Percentiles rank a stretch among this genome's conserved stretches.
phyloP scores from a whole-genome alignment of 2,888 invertebrate genomes.

The Blastobasis adustella region DNA sequence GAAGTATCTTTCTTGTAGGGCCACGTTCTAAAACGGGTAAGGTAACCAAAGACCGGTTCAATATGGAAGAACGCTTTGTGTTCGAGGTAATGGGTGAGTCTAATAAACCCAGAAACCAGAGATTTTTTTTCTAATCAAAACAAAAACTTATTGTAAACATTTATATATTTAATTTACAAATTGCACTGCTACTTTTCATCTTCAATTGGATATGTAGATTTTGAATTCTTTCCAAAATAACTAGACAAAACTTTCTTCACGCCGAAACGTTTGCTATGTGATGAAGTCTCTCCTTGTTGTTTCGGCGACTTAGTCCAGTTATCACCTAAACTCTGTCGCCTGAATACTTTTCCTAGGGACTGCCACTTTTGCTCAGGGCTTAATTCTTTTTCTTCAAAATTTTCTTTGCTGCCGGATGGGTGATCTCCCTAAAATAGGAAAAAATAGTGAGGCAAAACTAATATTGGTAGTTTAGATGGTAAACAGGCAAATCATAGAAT shows the following conservation, averaged over 20 bases:
- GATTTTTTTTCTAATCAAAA: no score
- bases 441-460: neutral
- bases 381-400: constrained; percentile 51
- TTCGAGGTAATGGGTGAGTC: no score
- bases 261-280: constrained; percentile 48
- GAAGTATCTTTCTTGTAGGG: no score
- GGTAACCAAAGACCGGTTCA: no score
- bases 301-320: constrained; percentile 45
- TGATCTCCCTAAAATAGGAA: constrained; percentile 48
- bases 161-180: no score
- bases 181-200: constrained; percentile 36
- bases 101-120: no score
- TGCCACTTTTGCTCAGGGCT: constrained; percentile 66
- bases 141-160: no score
- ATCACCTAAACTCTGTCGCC: constrained; percentile 59
- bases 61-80: no score
- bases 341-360: constrained; percentile 63
- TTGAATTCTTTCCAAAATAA: constrained; percentile 58
- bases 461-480: no score
- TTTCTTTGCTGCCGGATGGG: constrained; percentile 49
- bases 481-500: no score
- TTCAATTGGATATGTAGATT: constrained; percentile 21
- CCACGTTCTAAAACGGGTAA: no score
- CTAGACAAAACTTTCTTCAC: constrained; percentile 61
- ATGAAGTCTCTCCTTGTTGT: constrained; percentile 47